These are phyloP conservation scores for Latrodectus elegans DNA, from an alignment of 2,888 invertebrate genomes.

Conservation along the genomic window DNA sequence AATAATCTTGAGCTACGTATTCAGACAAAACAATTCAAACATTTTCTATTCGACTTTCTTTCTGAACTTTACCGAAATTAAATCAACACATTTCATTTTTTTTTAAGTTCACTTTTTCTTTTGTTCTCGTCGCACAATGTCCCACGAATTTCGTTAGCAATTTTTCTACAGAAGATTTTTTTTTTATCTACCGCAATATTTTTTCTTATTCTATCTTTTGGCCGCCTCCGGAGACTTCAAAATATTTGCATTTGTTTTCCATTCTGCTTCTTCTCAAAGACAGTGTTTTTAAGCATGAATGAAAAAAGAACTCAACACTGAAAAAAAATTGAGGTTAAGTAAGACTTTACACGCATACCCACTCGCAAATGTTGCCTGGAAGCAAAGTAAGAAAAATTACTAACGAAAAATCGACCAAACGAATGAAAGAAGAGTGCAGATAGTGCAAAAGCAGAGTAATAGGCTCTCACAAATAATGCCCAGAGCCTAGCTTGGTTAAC, in stretches of 20 bases:
- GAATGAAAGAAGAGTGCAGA: not conserved
- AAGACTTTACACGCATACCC: slow-evolving; percentile 2
- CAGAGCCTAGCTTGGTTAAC: slow-evolving; percentile 20
- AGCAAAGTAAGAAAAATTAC: slow-evolving; percentile 31
- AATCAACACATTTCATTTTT: slow-evolving; percentile 57
- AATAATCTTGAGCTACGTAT: no score
- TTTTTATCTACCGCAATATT: not conserved
- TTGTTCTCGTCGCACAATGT: not conserved
- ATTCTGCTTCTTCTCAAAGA: slow-evolving; percentile 15
- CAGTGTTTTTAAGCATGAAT: slow-evolving; percentile 16
- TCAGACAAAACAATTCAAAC: slow-evolving; percentile 7
- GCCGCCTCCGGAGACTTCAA: not conserved
- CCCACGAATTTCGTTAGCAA: slow-evolving; percentile 11
- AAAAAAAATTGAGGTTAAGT: slow-evolving; percentile 21
- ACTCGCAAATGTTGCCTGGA: slow-evolving; percentile 27
- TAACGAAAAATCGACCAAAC: slow-evolving; percentile 18
- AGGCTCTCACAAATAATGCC: slow-evolving; percentile 8
- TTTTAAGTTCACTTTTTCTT: slow-evolving; percentile 7
- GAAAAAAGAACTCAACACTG: slow-evolving; percentile 7
- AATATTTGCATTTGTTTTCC: slow-evolving; percentile 54
- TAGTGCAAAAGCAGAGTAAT: slow-evolving; percentile 1
- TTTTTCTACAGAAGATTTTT: not conserved
- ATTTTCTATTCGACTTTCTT: slow-evolving; percentile 24
- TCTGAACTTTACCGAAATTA: slow-evolving; percentile 38
- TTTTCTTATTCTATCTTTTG: not conserved